These are phyloP conservation scores for Lemur catta DNA, from an alignment of 2,797 vertebrate genomes.

Conservation along the genomic window DNA sequence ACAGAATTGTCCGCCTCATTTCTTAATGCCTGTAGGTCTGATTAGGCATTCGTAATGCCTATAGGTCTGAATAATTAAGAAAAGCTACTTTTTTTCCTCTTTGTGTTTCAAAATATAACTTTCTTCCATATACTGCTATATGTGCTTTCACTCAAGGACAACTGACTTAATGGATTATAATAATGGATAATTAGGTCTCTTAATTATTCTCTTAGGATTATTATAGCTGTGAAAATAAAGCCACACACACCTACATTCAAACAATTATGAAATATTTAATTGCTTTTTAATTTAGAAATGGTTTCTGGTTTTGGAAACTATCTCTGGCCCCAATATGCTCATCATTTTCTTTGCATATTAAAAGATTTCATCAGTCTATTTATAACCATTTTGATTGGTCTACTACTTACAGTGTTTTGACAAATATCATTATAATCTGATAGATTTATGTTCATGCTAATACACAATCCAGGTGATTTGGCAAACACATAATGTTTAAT, in stretches of 20 bases:
- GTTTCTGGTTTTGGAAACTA: conserved; percentile 34
- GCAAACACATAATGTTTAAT: not conserved
- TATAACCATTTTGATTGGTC: not conserved
- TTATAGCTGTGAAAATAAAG: conserved; percentile 29
- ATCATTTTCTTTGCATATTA: not conserved
- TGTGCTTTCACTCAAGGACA: not conserved
- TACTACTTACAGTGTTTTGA: not conserved
- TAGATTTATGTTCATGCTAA: not conserved
- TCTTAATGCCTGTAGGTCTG: not conserved
- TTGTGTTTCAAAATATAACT: not conserved
- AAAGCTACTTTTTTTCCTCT: not conserved
- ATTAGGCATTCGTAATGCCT: not conserved
- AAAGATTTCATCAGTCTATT: not conserved
- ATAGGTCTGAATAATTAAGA: not conserved
- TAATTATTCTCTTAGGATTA: conserved; percentile 56
- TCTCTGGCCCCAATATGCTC: not conserved
- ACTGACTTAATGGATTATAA: conserved; percentile 40
- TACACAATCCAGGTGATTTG: not conserved
- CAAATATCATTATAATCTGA: not conserved
- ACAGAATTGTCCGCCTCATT: not conserved
- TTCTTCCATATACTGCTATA: not conserved
- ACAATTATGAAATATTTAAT: conserved; percentile 45
- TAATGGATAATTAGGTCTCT: conserved; percentile 37
- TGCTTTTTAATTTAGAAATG: conserved; percentile 59
- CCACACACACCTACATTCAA: not conserved